Evolutionary conservation across 2,888 invertebrate genomes (phyloP), one percentile per base, ranked within the genome.

Genomic region (Ecliptopera silaceata): DNA sequence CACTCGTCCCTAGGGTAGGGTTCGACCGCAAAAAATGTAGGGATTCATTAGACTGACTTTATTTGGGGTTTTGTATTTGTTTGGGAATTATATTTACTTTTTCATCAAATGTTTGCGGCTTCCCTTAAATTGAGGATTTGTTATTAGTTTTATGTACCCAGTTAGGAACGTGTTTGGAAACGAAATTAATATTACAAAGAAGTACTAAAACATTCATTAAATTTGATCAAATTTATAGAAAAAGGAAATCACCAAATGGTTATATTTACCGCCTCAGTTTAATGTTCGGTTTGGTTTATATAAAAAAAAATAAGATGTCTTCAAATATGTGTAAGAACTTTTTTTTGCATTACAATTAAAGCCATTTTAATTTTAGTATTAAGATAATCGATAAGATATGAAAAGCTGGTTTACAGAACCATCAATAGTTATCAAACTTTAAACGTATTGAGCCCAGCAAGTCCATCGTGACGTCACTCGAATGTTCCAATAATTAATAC

Each of bases 21-120:
- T 34, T 46, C 38, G 8, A n/a, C 29, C 44, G 31, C 55, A 45
- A 59, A 59, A 58, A 59, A 59, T 42, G 10, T 49, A 26, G 31
- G 50, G 45, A 42, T 54, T 59, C 46, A 59, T 59, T 54, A 54
- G 41, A 45, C 53, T 34, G 39, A 39, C 39, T 59, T 59, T 46
- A 59, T 59, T 59, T 42, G 38, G 45, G 49, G 45, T 41, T 46
- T 32, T 31, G 45, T 46, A 42, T 58, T 58, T 53, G 48, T 53
- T 49, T 20, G 45, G 44, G 48, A 36, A 48, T 41, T 34, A 46
- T 53, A 22, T 52, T 52, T 48, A 44, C 43, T 42, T 39, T 45
- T 41, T 15, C 48, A 36, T 53, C 13, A 44, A 50, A 49, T 44
- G 48, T 53, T 55, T 26, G 38, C 15, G 39, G 48, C 34, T 39